Base-by-base conservation (phyloP, 2,888 invertebrate genomes). In the Diaprepes abbreviatus region DNA sequence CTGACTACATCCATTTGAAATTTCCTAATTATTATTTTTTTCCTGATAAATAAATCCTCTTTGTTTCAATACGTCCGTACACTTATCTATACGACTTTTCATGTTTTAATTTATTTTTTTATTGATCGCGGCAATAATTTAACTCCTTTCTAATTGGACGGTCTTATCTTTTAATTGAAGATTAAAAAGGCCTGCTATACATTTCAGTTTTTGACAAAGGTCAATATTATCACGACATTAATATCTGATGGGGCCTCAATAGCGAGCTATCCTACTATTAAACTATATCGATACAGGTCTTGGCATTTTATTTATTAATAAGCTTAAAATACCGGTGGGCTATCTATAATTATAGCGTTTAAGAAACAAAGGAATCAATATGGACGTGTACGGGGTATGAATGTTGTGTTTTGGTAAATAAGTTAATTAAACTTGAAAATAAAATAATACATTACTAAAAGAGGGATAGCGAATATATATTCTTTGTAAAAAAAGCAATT, bases 121-220 rank as follows among this genome's bases (percentile, higher is more conserved):
- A 66, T 66, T 55, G 62, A 70, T 70, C 70, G 64, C 48, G 19
- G 60, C 62, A 60, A 64, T 64, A 60, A 60, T 64, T 63, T 64
- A 65, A 57, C 52, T 65, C 60, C 55, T 24, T 68, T 69, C 72
- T 69, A 72, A 72, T 72, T 72, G 72, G 72, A 50, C 12, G 24
- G 57, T 19, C 72, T 72, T 72, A 72, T 72, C 69, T 72, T 72
- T 72, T 72, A 72, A 72, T 72, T 72, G 72, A 66, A 65, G 69
- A 72, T 72, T 72, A 68, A 69, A 72, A 58, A 38, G 38, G 45
- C 55, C 50, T 52, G 58, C 57, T 65, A 68, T 71, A 68, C 71
- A 65, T 71, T 65, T 71, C 59, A 65, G 57, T 59, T 66, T 72
- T 72, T 72, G 68, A 69, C 69, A 72, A 72, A 72, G 72, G 72